These are phyloP conservation scores for Drosophila nasuta DNA, from an alignment of 1,140 invertebrate species.

Conservation along the genomic window DNA sequence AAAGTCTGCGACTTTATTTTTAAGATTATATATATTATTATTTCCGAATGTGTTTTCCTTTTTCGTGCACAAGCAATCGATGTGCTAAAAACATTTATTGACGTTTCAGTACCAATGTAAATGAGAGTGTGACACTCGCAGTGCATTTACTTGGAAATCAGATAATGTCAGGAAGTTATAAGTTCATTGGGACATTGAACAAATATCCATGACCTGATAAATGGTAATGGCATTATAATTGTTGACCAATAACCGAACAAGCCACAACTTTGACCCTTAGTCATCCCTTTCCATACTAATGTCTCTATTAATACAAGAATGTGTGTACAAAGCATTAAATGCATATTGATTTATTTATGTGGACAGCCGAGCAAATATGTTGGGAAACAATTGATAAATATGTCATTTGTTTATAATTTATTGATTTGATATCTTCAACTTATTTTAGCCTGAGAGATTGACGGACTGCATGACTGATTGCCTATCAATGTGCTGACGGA, in stretches of 20 bases:
- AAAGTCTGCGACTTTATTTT: slow-evolving; percentile 13
- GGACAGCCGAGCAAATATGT: not conserved
- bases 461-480: slow-evolving; percentile 2
- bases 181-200: not conserved
- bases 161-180: not conserved
- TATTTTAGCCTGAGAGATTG: not conserved
- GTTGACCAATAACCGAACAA: not conserved
- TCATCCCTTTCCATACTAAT: not conserved
- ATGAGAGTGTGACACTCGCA: not conserved
- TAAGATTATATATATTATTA: slow-evolving; percentile 3
- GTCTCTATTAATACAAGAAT: not conserved
- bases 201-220: not conserved
- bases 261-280: not conserved
- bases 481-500: not conserved
- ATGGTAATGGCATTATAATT: slow-evolving; percentile 16
- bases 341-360: slow-evolving; percentile 4
- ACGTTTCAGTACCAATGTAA: slow-evolving; percentile 23
- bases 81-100: slow-evolving; percentile 36
- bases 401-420: slow-evolving; percentile 15
- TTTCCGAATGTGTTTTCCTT: slow-evolving; percentile 5
- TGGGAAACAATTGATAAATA: slow-evolving; percentile 8
- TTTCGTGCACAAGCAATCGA: not conserved
- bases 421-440: slow-evolving; percentile 1
- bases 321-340: not conserved
- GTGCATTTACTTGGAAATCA: not conserved